Percentiles rank a stretch among this genome's conserved stretches.
Conservation (phyloP, 2,888 invertebrate species). For the Erebia aethiops region DNA sequence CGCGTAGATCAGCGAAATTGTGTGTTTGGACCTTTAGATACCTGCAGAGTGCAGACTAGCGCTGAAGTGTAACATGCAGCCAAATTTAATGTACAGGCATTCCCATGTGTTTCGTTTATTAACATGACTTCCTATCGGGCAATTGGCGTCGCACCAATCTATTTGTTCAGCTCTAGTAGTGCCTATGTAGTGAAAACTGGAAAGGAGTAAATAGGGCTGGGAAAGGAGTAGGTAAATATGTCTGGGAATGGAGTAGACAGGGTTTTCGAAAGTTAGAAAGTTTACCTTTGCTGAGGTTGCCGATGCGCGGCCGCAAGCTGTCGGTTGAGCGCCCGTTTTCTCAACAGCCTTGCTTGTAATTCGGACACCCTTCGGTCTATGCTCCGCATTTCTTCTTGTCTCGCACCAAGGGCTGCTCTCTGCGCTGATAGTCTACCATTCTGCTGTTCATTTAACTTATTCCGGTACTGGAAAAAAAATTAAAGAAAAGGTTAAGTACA, state of each 20-base stretch:
- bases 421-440: constrained; percentile 95
- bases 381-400: constrained; percentile 95
- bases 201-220: not conserved
- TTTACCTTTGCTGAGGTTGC: constrained; percentile 65
- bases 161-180: too few relatives aligned
- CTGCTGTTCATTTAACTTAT: constrained; percentile 97
- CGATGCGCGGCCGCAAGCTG: constrained; percentile 78
- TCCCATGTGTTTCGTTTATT: too few relatives aligned
- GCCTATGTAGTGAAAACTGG: too few relatives aligned
- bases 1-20: too few relatives aligned
- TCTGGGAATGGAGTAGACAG: too few relatives aligned
- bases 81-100: too few relatives aligned
- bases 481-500: too few relatives aligned
- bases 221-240: not conserved
- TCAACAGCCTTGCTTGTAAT: constrained; percentile 94
- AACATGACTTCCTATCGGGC: too few relatives aligned
- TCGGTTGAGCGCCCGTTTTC: constrained; percentile 93
- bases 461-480: constrained; percentile 93
- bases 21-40: too few relatives aligned
- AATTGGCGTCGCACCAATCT: too few relatives aligned
- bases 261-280: not conserved
- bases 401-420: constrained; percentile 92
- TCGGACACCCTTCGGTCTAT: constrained; percentile 97
- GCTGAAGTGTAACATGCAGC: too few relatives aligned
- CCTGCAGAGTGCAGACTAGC: too few relatives aligned